phyloP scores from a whole-genome alignment of 2,888 invertebrate species.

The Dermolepida albohirtum region DNA sequence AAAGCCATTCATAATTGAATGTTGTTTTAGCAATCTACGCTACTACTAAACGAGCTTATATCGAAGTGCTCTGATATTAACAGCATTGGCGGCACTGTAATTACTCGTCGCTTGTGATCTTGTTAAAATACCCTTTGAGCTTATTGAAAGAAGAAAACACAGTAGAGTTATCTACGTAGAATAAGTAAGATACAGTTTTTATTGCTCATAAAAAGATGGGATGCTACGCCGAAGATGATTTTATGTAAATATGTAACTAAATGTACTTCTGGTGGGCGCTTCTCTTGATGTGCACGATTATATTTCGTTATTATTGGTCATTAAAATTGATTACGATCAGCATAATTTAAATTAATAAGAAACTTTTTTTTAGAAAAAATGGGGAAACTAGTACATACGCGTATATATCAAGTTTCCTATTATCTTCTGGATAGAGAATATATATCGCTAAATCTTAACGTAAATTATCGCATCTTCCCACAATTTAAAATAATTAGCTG shows the following conservation, averaged over 20 bases:
- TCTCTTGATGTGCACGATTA: not conserved
- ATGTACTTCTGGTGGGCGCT: not conserved
- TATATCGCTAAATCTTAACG: no score
- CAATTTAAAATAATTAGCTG: no score
- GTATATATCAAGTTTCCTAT: no score
- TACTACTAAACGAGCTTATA: conserved; percentile 1
- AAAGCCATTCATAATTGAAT: conserved; percentile 1
- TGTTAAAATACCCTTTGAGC: not conserved
- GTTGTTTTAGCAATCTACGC: not conserved
- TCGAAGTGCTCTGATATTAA: conserved; percentile 3
- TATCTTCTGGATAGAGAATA: no score
- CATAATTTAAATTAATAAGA: not conserved
- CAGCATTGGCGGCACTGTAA: conserved; percentile 8
- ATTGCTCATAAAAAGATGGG: no score
- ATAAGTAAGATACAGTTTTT: no score
- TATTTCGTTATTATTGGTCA: not conserved
- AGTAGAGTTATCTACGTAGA: no score
- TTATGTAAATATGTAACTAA: not conserved
- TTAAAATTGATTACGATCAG: conserved; percentile 7
- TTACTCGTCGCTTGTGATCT: not conserved
- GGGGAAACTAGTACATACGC: no score
- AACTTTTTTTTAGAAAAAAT: no score
- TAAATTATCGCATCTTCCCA: no score
- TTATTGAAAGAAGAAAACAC: not conserved
- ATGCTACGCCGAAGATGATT: not conserved